These are phyloP conservation scores for Gorilla gorilla DNA, from an alignment of 2,113 vertebrate species.

Conservation along the genomic window DNA sequence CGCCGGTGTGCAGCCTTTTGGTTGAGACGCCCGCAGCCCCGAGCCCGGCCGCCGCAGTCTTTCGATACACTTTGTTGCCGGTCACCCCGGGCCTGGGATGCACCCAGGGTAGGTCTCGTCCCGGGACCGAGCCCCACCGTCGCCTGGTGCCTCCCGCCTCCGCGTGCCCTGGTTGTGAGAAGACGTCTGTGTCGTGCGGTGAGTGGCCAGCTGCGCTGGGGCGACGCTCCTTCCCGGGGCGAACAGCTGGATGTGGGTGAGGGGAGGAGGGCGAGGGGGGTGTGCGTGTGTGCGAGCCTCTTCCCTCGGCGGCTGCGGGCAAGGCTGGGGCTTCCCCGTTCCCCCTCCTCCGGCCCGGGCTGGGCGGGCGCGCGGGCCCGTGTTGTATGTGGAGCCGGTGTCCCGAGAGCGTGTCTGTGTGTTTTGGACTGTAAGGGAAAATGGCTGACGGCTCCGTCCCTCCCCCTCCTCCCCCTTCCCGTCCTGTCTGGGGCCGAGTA, in stretches of 20 bases:
- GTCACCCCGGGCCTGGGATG: slow-evolving; percentile 39
- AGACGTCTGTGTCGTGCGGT: slow-evolving; percentile 69
- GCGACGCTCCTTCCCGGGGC: slow-evolving; percentile 33
- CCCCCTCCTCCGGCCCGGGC: not conserved
- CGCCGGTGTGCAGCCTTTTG: not conserved
- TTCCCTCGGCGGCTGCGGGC: not conserved
- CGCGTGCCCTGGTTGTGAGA: slow-evolving; percentile 55
- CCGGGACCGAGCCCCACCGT: slow-evolving; percentile 17
- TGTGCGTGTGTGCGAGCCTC: slow-evolving; percentile 15
- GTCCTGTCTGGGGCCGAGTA: slow-evolving; percentile 80
- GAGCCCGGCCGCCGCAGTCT: not conserved
- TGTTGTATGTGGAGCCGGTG: slow-evolving; percentile 46
- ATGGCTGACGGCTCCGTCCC: slow-evolving; percentile 89
- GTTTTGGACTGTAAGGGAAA: slow-evolving; percentile 88
- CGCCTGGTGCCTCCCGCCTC: slow-evolving; percentile 22
- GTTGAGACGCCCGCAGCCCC: not conserved
- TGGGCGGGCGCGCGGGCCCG: slow-evolving; percentile 26
- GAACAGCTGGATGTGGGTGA: slow-evolving; percentile 58
- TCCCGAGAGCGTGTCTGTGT: slow-evolving; percentile 75
- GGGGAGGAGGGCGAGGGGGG: slow-evolving; percentile 41
- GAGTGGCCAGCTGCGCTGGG: slow-evolving; percentile 47
- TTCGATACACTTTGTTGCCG: not conserved
- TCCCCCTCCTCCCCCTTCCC: slow-evolving; percentile 76
- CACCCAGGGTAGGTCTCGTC: not conserved
- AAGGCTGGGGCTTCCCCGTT: not conserved